Base-by-base conservation (phyloP, 2,797 vertebrate species). In the Pampus argenteus region DNA sequence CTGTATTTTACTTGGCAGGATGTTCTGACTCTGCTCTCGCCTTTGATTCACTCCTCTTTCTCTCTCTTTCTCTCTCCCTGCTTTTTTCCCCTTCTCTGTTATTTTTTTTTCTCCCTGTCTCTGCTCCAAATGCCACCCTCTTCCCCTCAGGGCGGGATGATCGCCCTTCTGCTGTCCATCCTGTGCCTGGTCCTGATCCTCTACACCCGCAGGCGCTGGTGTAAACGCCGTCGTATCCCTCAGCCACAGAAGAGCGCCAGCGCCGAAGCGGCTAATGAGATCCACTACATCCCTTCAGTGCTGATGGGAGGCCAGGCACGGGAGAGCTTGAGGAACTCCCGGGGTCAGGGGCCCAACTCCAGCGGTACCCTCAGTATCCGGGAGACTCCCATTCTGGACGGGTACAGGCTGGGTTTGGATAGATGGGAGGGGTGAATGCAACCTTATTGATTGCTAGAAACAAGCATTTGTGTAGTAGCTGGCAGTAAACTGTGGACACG, bases 171-270 rank as follows among this genome's bases (percentile, higher is more conserved):
- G 82, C 93, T 99, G 75, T 98, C 97, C 88, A 96, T 99, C 92
- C 92, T 99, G 67, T 99, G 97, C 87, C 93, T 99, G 81, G 97
- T 99, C 44, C 95, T 99, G 93, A 98, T 99, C 91, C 95, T 99
- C 18, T 99, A 99, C 88, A 99, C 97, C 0, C 96, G 98, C 15
- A 92, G 97, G 50, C 97, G 97, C 4, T 99, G 98, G 98, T 99
- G 98, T 84, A 99, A 99, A 82, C 96, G 98, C 29, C 96, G 98
- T 29, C 96, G 98, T 0, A 97, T 98, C 42, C 98, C 98, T 0
- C 98, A 99, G 89, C 98, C 98, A 1, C 98, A 99, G 94, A 99
- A 99, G 82, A 99, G 98, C 0, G 98, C 98, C 76, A 99, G 98
- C 0, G 98, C 98, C 0, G 98, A 99, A 86, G 98, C 98, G 0